Evolutionary conservation across 2,888 invertebrate species (phyloP), one percentile per base, ranked within the genome.

Genomic region (Crematogaster levior): DNA sequence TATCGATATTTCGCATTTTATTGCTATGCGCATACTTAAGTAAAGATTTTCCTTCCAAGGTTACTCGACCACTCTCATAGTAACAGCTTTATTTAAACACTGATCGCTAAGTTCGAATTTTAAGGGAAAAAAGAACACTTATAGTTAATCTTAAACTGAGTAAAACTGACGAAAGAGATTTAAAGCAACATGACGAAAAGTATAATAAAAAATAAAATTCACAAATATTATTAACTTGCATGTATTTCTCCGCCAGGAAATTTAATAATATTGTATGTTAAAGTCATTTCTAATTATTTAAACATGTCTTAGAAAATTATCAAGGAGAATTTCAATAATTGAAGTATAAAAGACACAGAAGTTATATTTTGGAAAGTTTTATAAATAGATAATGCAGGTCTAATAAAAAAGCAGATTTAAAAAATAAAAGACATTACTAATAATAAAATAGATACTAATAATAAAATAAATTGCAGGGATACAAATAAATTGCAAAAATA

Each of bases 1-100:
- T 87, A 84, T 74, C 74, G 77, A 82, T 70, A 79, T 61, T 79
- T 77, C 56, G 46, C 46, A 79, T 43, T 73, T 73, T 86, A 63
- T 82, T 82, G 70, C 82, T 56, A 27, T 27, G 15, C 15, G 56
- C 27, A 27, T 56, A 56, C 56, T 73, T 85, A 82, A 84, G 60
- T 58, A 53, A 72, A 79, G 18, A 24, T 21, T 58, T 66, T 10
- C 7, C 3, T 43, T 43, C 10, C 43, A 21, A 56, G 12, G 27
- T 81, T 81, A 63, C 53, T 30, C 27, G 37, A 9, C 37, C 75
- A 30, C 61, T 40, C 61, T 37, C 63, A 30, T 27, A n/a, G 1
- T 70, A 60, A 37, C 21, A 10, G 37, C 40, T 80, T 48, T 48
- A n/a, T 53, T 43, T 48, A 4, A 30, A 21, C 40, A 51, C 2